Evolutionary conservation across 2,113 vertebrate genomes (phyloP).

Genomic region (Petaurus breviceps): DNA sequence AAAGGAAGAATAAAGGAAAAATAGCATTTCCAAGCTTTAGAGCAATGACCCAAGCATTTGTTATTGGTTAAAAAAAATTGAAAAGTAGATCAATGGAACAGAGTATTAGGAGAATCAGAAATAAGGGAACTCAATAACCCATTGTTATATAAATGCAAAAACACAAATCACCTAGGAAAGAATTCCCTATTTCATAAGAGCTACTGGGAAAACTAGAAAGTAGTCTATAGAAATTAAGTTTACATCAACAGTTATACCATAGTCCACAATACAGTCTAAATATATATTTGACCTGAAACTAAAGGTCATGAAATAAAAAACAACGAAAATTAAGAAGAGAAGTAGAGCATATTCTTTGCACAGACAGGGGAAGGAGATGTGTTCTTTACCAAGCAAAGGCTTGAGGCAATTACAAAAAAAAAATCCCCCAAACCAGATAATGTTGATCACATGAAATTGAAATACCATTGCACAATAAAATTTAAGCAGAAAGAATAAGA

Average conservation of each 20-base stretch:
- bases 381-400: background rate
- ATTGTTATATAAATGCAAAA: background rate
- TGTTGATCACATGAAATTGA: background rate
- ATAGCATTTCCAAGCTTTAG: background rate
- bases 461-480: background rate
- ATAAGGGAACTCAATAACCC: background rate
- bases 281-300: background rate
- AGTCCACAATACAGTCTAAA: background rate
- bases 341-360: background rate
- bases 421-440: background rate
- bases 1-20: background rate
- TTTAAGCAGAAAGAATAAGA: background rate
- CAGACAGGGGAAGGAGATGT: background rate
- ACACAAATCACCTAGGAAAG: background rate
- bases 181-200: background rate
- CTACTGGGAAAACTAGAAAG: background rate
- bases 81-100: background rate
- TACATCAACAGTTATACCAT: background rate
- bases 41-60: background rate
- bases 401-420: background rate
- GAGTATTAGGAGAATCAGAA: background rate
- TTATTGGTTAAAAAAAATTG: background rate
- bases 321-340: background rate
- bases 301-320: background rate
- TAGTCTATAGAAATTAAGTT: background rate